Base-by-base conservation (phyloP, 2,113 vertebrate genomes). In the Epinephelus fuscoguttatus region DNA sequence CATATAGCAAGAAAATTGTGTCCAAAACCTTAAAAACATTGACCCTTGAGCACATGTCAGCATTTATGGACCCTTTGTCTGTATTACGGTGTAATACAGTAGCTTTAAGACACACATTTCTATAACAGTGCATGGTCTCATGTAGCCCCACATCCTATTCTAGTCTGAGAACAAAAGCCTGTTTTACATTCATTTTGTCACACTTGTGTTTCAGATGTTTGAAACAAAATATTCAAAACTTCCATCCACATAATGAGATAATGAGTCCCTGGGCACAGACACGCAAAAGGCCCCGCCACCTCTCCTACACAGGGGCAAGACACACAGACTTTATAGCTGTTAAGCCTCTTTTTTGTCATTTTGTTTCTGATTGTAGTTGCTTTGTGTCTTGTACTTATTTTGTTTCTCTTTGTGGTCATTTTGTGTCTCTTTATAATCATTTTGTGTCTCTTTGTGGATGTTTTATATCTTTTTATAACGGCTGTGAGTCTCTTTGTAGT, bases 171-270 rank as follows among this genome's bases (percentile, higher is more conserved):
- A 50, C 62, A 82, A 82, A 62, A 67, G 13, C 25, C 62, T 64
- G 74, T 42, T 61, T 76, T 73, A 93, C 87, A 93, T 90, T 92
- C 87, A 90, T 70, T 79, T 70, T 27, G 86, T 88, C 73, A 79
- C 77, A 56, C n/a, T 69, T 64, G 15, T 78, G 82, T 66, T 84
- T 70, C 30, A 68, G 50, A 57, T 70, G 25, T 23, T 42, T 21
- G 11, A 17, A 45, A 30, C 59, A 30, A 10, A 33, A 53, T 45
- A 45, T 2, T 45, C 12, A 21, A 67, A 70, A 63, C 50, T 74
- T 77, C 71, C 21, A 55, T 68, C 15, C n/a, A 14, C 45, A 63
- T 11, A 12, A 45, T 45, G 42, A 45, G 42, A 12, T 12, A 45
- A 45, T 42, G 40, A 7, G 40, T 4, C 40, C 40, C 40, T 42